A percentile compares a stretch with the other conserved stretches of the same genome.
Evolutionary conservation across 2,888 invertebrate species (phyloP).

Genomic region (Bruchidius siliquastri): DNA sequence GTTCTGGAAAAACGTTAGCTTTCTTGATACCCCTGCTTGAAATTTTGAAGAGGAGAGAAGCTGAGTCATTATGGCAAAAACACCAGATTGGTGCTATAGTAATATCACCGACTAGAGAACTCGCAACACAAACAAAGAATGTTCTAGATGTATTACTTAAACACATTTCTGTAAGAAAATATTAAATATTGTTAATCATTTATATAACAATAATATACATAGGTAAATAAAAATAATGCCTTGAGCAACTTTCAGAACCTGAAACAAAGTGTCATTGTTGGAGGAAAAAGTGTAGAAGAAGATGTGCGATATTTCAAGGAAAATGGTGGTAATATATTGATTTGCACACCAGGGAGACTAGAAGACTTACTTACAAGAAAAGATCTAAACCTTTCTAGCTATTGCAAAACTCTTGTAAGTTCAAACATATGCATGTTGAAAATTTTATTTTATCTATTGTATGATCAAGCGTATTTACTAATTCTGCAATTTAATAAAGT

Average conservation of each 20-base stretch:
- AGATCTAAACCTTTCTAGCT: conserved; percentile 63
- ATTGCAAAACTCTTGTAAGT: conserved; percentile 73
- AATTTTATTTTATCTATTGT: no score
- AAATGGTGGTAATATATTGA: conserved; percentile 76
- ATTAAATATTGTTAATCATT: background rate
- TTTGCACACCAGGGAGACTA: conserved; percentile 92
- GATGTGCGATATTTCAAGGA: conserved; percentile 65
- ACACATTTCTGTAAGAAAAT: conserved; percentile 45
- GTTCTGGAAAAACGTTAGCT: conserved; percentile 96
- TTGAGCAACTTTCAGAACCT: conserved; percentile 33
- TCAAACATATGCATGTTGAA: background rate
- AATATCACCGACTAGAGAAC: conserved; percentile 92
- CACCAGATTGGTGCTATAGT: conserved; percentile 84
- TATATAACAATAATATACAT: no score
- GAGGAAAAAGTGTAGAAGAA: conserved; percentile 75
- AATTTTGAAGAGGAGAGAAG: conserved; percentile 63
- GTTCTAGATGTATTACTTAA: conserved; percentile 53
- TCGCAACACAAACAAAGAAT: conserved; percentile 84
- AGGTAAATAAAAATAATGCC: no score
- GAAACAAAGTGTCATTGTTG: conserved; percentile 66
- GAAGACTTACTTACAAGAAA: conserved; percentile 76
- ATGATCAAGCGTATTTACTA: no score
- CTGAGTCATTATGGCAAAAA: conserved; percentile 60
- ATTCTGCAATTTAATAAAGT: no score
- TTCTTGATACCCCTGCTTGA: conserved; percentile 91